Evolutionary conservation across 2,113 vertebrate genomes (phyloP), one percentile per base, ranked within the genome.

Genomic region (Psilopsiagon aymara): DNA sequence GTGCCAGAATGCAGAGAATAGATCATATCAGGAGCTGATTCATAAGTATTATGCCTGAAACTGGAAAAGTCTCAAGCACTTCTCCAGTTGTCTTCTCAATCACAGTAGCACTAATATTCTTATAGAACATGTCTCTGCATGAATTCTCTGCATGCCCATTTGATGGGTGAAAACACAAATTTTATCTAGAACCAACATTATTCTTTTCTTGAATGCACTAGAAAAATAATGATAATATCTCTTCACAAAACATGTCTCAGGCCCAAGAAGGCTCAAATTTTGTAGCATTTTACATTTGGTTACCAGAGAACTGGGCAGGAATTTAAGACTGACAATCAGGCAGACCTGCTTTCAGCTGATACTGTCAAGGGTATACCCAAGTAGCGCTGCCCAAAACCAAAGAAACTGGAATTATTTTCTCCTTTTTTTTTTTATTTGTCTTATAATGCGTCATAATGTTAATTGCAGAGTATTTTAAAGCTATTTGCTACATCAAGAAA

Each of bases 71-170:
- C 23, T 39, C 25, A 78, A 53, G 9, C 20, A 37, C 7, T 67
- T 17, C n/a, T 47, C 12, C 59, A 79, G 29, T 8, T 41, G 7
- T 59, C 8, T 4, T 43, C 39, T 57, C 46, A 52, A 74, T 66
- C 1, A 0, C 25, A 62, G 21, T 44, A 68, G 8, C 17, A 23
- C 7, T 55, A 63, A 44, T 35, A 55, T 41, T 33, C 67, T 49
- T 35, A 31, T 2, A 19, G 28, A 39, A 51, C 24, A 89, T 28
- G 75, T 69, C 31, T 80, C 47, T 63, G 17, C 11, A 27, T 41
- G 24, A 15, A 73, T 55, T 33, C 53, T 55, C 53, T 55, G n/a
- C 0, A 0, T 2, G 1, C 15, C 10, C 35, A 10, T 73, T 60
- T 37, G 10, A 13, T 60, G 15, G 17, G 8, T 41, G 43, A 81